Evolutionary conservation across 53 echinoderm and acorn worm genomes (phyloP).

Genomic region (Patiria pectinifera): DNA sequence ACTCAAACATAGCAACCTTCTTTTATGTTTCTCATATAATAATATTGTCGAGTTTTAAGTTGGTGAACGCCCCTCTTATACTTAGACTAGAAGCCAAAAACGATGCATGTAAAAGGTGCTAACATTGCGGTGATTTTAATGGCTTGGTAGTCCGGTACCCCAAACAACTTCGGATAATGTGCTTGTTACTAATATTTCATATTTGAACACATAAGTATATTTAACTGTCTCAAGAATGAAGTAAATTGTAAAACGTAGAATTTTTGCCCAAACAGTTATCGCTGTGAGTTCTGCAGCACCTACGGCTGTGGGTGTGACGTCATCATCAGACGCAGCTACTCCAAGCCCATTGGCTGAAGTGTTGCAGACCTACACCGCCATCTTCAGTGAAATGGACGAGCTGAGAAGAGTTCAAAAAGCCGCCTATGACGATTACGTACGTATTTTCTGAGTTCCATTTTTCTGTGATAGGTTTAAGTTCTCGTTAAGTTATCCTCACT

Average conservation of each 20-base stretch:
- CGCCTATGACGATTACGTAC: slow-evolving; percentile 34
- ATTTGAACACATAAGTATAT: background rate
- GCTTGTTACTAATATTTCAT: too few relatives aligned
- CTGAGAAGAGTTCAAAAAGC: background rate
- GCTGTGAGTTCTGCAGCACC: slow-evolving; percentile 10
- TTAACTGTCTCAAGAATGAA: background rate
- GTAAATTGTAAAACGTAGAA: background rate
- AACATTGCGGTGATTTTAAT: too few relatives aligned
- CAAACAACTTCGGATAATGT: too few relatives aligned
- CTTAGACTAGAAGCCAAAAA: too few relatives aligned
- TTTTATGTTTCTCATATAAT: too few relatives aligned
- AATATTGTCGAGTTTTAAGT: too few relatives aligned
- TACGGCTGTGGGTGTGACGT: background rate
- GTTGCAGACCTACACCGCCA: background rate
- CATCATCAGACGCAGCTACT: background rate
- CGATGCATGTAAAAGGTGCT: too few relatives aligned
- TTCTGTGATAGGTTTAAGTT: background rate
- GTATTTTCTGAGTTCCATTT: background rate
- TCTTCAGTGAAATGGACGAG: background rate
- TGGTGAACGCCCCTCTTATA: too few relatives aligned
- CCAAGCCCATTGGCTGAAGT: background rate
- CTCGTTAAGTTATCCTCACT: too few relatives aligned
- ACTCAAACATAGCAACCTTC: too few relatives aligned
- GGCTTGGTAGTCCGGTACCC: too few relatives aligned
- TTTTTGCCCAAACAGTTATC: background rate